Evolutionary conservation across 2,888 invertebrate genomes (phyloP), one percentile per base, ranked within the genome.

Genomic region (Cryptocheilus praepositus): DNA sequence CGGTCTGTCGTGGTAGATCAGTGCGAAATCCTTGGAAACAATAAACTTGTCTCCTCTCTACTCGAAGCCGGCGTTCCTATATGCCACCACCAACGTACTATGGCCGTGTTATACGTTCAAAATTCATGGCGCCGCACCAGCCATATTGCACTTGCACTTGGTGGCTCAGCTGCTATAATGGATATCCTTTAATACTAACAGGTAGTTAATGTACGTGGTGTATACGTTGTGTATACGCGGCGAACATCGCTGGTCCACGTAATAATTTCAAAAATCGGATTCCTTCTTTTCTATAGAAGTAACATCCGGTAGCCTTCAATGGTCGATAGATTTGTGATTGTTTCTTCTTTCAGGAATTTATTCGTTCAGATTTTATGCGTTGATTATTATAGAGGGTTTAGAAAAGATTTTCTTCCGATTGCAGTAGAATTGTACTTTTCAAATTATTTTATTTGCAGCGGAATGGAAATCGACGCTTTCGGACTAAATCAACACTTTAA

Each of bases 141-240:
- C 73, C 83, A 83, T 85, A 84, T 83, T 83, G 82, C 82, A 79
- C 83, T 82, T 82, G 82, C 80, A 82, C 82, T 81, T 81, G 81
- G 77, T 76, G 74, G 74, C 76, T 69, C 63, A 67, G 71, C 60
- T 36, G 62, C 73, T 77, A 79, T 83, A 83, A 83, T 83, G 82
- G 81, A 84, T 81, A 83, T 83, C 81, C 82, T 83, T 83, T 83
- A 82, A 79, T 83, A 79, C 78, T 74, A 72, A 71, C 71, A 59
- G 63, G 56, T 19, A 46, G 64, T 43, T 64, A 67, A 57, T 57
- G 45, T 65, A 64, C 45, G 54, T 67, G 66, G 66, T 43, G 62
- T 68, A 43, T 65, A 64, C 45, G 54, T 67, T 66, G 66, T 43
- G 62, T 68, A 70, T 70, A 72, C 65, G 45, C 60, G 65, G 62